Evolutionary conservation across 2,888 invertebrate genomes (phyloP), one percentile per base, ranked within the genome.

Genomic region (Drosophila algonquin): DNA sequence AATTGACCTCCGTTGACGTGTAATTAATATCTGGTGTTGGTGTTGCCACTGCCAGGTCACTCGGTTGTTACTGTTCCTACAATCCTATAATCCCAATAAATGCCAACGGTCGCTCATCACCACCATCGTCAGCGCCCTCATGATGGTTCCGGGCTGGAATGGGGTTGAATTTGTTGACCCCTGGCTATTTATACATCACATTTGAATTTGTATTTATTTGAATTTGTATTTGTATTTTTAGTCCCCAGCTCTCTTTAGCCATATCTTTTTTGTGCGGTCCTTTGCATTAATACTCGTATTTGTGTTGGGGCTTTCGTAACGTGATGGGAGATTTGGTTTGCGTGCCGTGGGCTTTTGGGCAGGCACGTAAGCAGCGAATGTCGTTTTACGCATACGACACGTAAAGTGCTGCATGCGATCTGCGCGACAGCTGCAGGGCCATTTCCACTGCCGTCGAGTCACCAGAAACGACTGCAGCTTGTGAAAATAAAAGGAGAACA

Each of bases 1-100:
- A 73, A 73, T 73, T 73, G 73, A 73, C 73, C 70, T 57, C 53
- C 73, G 75, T 73, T 73, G 73, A 75, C 73, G 70, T 73, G 61
- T 75, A 73, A 75, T 73, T 73, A 73, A 73, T 73, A 73, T 75
- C 71, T 75, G 70, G 57, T 75, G 71, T 67, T 55, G 35, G 30
- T 48, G 47, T 47, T 52, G 50, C 10, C 50, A 1, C 12, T 18
- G 18, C 10, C 56, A 12, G 58, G 16, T 35, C 51, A 16, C 14
- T 24, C 12, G 27, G 27, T 63, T 63, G 48, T n/a, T 45, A 4
- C 45, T 24, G 32, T 32, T 40, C 47, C 30, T 54, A n/a, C 16
- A 68, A 67, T 65, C 54, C 67, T 21, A 48, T 64, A 67, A 67
- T 67, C 47, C 65, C 65, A 35, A 64, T 64, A 51, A 64, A 64